These are phyloP conservation scores for Orestias chungarensis DNA, from an alignment of 2,797 vertebrate genomes.

Conservation along the genomic window DNA sequence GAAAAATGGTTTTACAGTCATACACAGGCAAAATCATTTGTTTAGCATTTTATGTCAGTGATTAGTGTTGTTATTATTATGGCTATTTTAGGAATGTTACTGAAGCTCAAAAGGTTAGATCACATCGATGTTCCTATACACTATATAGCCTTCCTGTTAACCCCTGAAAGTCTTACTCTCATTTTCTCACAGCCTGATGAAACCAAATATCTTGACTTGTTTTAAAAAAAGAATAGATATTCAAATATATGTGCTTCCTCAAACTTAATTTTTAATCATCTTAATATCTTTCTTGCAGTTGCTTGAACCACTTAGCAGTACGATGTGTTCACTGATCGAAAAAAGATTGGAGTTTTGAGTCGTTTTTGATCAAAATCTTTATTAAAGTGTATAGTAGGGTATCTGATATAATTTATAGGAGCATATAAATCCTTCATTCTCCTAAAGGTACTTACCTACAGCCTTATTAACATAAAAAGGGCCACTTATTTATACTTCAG, in stretches of 20 bases:
- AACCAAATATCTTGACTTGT: background rate
- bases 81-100: background rate
- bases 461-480: conserved; percentile 49
- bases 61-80: background rate
- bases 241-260: background rate
- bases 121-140: background rate
- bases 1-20: background rate
- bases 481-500: conserved; percentile 24
- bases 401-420: conserved; percentile 37
- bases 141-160: background rate
- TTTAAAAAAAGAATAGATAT: background rate
- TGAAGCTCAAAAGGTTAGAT: background rate
- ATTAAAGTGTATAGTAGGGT: too few relatives aligned
- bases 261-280: background rate
- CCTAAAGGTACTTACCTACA: conserved; percentile 26
- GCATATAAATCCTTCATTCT: conserved; percentile 25
- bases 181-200: background rate
- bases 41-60: background rate
- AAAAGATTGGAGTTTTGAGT: background rate
- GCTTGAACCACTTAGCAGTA: background rate
- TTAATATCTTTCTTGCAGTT: background rate
- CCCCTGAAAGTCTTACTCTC: background rate
- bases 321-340: background rate
- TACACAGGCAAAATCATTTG: background rate
- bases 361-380: too few relatives aligned